Evolutionary conservation across 2,797 vertebrate genomes (phyloP).

Genomic region (Cyprinella venusta): DNA sequence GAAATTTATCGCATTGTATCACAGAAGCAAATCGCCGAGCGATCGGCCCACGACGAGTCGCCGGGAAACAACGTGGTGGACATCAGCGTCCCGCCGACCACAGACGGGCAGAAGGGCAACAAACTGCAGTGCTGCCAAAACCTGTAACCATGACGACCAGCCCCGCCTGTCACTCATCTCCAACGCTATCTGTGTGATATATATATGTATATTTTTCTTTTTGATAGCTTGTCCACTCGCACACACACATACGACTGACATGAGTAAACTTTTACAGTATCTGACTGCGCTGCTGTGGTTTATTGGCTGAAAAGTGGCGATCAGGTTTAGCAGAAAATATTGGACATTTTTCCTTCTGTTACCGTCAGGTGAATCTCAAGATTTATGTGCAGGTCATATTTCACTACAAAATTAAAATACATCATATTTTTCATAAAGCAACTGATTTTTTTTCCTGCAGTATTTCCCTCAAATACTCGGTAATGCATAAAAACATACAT

Average conservation of each 20-base stretch:
- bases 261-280: constrained; percentile 82
- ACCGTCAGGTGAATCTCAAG: not conserved
- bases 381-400: not conserved
- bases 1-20: constrained; percentile 98
- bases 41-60: constrained; percentile 93
- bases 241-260: constrained; percentile 76
- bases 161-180: constrained; percentile 60
- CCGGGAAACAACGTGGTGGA: constrained; percentile 97
- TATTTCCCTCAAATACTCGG: not conserved
- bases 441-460: not conserved
- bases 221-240: constrained; percentile 80
- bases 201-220: constrained; percentile 75
- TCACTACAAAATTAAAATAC: not conserved
- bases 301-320: not conserved
- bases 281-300: constrained; percentile 29
- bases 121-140: constrained; percentile 99
- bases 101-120: constrained; percentile 91
- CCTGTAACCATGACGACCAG: constrained; percentile 83
- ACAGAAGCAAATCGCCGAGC: constrained; percentile 96
- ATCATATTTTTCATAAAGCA: not conserved
- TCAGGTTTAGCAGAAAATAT: not conserved
- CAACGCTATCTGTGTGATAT: constrained; percentile 77
- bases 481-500: too few relatives aligned
- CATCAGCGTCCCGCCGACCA: constrained; percentile 96
- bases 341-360: not conserved